Evolutionary conservation across 1,140 invertebrate genomes (phyloP).

Genomic region (Neodiprion lecontei): DNA sequence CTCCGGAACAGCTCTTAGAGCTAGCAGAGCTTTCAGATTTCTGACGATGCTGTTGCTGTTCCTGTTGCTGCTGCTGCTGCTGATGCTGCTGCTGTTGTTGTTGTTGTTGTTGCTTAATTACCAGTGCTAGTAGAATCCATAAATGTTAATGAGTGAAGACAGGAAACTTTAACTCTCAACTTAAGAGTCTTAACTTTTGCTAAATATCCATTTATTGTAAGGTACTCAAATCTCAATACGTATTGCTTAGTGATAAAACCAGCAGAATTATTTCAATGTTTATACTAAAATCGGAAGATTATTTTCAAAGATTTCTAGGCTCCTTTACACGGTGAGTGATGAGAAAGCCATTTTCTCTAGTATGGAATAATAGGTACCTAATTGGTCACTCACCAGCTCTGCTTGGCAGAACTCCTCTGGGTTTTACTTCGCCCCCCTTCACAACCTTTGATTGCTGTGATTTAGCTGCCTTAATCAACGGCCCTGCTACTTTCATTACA

Average conservation of each 20-base stretch:
- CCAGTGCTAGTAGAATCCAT: background rate
- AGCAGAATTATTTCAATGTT: too few relatives aligned
- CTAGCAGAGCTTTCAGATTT: slow-evolving; percentile 59
- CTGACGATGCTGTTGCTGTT: slow-evolving; percentile 33
- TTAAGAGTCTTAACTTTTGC: too few relatives aligned
- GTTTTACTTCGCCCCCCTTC: slow-evolving; percentile 48
- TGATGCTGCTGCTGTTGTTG: slow-evolving; percentile 7
- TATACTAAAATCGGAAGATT: too few relatives aligned
- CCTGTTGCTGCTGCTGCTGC: background rate
- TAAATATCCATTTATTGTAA: too few relatives aligned
- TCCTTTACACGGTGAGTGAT: too few relatives aligned
- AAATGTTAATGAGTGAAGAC: background rate
- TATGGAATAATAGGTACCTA: too few relatives aligned
- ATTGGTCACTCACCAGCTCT: slow-evolving; percentile 24
- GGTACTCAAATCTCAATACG: too few relatives aligned
- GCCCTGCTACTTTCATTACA: slow-evolving; percentile 39
- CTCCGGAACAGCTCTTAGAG: slow-evolving; percentile 56
- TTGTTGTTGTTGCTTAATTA: background rate
- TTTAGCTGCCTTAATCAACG: slow-evolving; percentile 44
- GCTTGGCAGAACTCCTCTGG: slow-evolving; percentile 38
- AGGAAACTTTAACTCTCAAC: too few relatives aligned
- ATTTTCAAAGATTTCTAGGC: too few relatives aligned
- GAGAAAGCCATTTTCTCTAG: too few relatives aligned
- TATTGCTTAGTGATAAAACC: too few relatives aligned
- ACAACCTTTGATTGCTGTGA: slow-evolving; percentile 41